Conservation (phyloP, 2,888 invertebrate species). For the Alsophila aescularia region DNA sequence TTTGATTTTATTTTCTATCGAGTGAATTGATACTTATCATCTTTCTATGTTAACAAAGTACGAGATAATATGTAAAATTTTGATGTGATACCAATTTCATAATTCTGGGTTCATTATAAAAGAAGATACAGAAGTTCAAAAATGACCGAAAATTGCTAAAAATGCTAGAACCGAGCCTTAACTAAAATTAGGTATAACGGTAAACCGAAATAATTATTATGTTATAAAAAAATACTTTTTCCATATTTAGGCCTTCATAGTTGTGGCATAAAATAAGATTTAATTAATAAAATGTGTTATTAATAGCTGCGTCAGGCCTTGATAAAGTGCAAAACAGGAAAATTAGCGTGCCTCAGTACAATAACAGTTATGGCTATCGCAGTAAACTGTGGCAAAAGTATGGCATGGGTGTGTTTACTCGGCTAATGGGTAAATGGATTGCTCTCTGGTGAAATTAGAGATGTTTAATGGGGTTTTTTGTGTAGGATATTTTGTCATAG, state of each 20-base stretch:
- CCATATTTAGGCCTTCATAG: background rate
- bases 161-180: too few species aligned
- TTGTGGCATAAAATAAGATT: background rate
- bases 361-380: slow-evolving; percentile 8
- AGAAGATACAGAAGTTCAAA: too few species aligned
- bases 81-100: too few species aligned
- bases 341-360: slow-evolving; percentile 31
- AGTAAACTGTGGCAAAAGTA: background rate
- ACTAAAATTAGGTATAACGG: too few species aligned
- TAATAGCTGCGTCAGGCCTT: background rate
- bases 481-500: background rate
- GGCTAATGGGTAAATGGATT: background rate
- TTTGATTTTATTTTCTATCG: too few species aligned
- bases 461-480: background rate
- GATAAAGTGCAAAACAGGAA: slow-evolving; percentile 28
- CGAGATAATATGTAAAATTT: too few species aligned
- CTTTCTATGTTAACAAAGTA: too few species aligned
- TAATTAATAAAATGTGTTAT: slow-evolving; percentile 4
- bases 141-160: too few species aligned
- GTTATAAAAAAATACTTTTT: too few species aligned
- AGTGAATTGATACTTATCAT: too few species aligned
- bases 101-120: too few species aligned
- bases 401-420: background rate
- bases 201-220: too few species aligned
- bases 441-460: background rate